phyloP scores from a whole-genome alignment of 2,113 vertebrate species.

The Isichthys henryi region DNA sequence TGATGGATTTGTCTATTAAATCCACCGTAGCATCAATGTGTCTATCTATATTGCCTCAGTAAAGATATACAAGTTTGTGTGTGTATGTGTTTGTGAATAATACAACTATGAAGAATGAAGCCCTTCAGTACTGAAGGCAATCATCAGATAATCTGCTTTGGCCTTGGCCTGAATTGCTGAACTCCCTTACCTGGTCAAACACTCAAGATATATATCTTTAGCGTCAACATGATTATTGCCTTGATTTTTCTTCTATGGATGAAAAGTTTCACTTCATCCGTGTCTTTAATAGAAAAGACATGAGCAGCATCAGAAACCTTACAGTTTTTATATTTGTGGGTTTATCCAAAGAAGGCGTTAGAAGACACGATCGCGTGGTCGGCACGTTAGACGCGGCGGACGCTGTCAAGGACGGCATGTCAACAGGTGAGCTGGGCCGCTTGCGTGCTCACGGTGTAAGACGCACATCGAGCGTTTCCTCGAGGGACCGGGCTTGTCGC shows the following conservation, averaged over 20 bases:
- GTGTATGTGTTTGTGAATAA: not conserved
- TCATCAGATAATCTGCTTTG: not conserved
- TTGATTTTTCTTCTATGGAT: not conserved
- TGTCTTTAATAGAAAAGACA: not conserved
- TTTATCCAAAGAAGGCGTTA: not conserved
- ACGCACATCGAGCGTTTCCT: not conserved
- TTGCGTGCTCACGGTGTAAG: not conserved
- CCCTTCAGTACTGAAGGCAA: not conserved
- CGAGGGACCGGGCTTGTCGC: not conserved
- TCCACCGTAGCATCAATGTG: not conserved
- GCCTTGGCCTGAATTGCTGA: not conserved
- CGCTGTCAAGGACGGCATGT: not conserved
- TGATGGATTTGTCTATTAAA: not conserved
- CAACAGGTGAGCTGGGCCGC: not conserved
- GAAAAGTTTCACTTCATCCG: not conserved
- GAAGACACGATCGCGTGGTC: not conserved
- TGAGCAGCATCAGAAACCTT: not conserved
- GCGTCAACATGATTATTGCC: not conserved
- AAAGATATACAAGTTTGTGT: not conserved
- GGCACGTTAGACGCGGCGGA: not conserved
- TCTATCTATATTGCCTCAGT: not conserved
- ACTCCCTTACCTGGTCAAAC: not conserved
- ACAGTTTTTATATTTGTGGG: not conserved
- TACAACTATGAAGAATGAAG: not conserved
- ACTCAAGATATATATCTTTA: not conserved